Base-by-base conservation (phyloP, 2,888 invertebrate species). In the Lasioglossum vierecki region DNA sequence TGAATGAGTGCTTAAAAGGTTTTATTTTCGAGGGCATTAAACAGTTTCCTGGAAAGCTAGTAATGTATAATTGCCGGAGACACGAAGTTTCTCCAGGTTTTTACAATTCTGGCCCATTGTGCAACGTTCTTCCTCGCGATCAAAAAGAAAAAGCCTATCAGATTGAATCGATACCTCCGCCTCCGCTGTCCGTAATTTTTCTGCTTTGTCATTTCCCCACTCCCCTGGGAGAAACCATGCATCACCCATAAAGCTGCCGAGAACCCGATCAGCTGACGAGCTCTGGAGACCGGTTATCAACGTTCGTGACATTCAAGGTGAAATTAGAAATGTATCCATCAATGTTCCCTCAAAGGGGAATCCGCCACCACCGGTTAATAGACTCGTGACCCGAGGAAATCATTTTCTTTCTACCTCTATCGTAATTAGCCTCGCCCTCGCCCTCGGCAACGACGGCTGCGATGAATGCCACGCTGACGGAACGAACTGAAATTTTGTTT, bases 301-400 rank as follows among this genome's bases (percentile, higher is more conserved):
- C 22, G 71, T 53, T 63, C 76, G 57, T 44, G 72, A 41, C 79
- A 84, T 84, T 84, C 30, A 57, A 79, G 79, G 46, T 72, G 57
- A 75, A 79, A 84, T 84, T 76, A 76, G 71, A 79, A 46, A 73
- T 70, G 53, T 57, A 44, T 57, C 72, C 76, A 73, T 73, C 46
- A 84, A 57, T 66, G 35, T 30, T 35, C 26, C 3, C 46, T 41
- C 22, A 9, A 13, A 39, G 68, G 63, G 68, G 68, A 9, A 26
- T 18, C 13, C 49, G 68, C 26, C 57, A 39, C 49, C n/a, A n/a
- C n/a, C 11, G 68, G 68, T 39, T 35, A 68, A 83, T 83, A 57
- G 68, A 79, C 46, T 76, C 79, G 57, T 76, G 84, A 79, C 76
- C 76, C 39, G 60, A 57, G 66, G 26, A 84, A 84, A 84, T 84